Evolutionary conservation across 2,113 vertebrate species (phyloP).

Genomic region (Elephas maximus): DNA sequence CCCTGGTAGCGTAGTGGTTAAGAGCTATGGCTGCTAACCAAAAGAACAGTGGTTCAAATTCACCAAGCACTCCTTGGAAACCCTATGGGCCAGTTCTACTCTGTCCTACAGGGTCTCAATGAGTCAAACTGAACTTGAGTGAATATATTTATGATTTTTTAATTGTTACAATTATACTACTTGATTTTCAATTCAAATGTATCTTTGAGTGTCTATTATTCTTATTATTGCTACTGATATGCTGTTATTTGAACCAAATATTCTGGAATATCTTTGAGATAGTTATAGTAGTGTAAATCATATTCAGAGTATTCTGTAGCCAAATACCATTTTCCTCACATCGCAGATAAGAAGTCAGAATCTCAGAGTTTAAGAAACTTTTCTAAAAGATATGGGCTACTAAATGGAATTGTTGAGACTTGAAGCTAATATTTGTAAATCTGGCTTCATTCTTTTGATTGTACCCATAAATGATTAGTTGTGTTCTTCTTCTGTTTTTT

Average conservation of each 20-base stretch:
- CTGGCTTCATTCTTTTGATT: background rate
- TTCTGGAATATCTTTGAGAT: background rate
- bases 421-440: background rate
- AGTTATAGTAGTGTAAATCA: background rate
- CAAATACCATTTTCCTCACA: background rate
- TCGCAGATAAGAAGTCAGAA: background rate
- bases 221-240: background rate
- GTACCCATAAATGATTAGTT: background rate
- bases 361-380: background rate
- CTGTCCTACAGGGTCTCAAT: too few relatives aligned
- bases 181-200: constrained; percentile 17
- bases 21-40: too few relatives aligned
- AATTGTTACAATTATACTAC: background rate
- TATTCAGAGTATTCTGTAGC: background rate
- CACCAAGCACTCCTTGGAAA: too few relatives aligned
- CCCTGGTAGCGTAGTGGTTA: too few relatives aligned
- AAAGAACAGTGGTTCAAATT: too few relatives aligned
- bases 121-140: background rate
- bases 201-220: background rate
- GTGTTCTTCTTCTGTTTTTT: background rate
- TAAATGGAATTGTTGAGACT: background rate
- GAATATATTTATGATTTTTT: background rate
- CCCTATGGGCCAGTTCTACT: too few relatives aligned
- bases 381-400: background rate
- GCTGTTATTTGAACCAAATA: background rate